These are phyloP conservation scores for Phragmatobia fuliginosa DNA, from an alignment of 2,888 invertebrate species.

Conservation along the genomic window DNA sequence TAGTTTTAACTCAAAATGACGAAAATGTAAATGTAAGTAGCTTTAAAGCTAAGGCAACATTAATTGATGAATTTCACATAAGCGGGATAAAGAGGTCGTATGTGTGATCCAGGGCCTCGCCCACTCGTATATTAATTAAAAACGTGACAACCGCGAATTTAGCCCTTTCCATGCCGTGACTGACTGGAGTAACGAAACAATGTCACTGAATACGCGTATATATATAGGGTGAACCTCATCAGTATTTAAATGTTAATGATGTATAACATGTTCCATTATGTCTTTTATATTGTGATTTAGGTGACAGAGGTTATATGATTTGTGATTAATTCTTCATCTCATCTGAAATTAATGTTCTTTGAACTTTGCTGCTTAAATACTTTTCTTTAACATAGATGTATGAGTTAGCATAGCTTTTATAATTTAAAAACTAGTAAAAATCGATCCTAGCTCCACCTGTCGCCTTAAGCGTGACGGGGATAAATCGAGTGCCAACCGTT, in stretches of 20 bases:
- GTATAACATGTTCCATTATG: conserved; percentile 33
- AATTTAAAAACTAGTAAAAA: conserved; percentile 15
- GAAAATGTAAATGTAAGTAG: conserved; percentile 56
- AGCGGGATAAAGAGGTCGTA: conserved; percentile 57
- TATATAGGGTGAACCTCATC: conserved; percentile 47
- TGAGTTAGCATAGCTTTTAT: not conserved
- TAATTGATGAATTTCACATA: conserved; percentile 77
- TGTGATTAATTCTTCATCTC: not conserved
- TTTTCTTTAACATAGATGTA: not conserved
- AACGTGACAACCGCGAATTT: conserved; percentile 79
- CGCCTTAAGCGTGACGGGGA: conserved; percentile 27
- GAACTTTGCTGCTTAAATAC: not conserved
- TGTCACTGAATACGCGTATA: conserved; percentile 44
- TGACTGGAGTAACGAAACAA: conserved; percentile 57
- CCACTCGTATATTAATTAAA: conserved; percentile 82
- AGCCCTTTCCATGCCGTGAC: conserved; percentile 73
- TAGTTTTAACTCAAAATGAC: conserved; percentile 35
- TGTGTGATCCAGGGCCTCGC: conserved; percentile 65
- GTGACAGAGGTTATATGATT: not conserved
- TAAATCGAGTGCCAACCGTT: conserved; percentile 32
- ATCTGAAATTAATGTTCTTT: not conserved
- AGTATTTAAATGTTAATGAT: conserved; percentile 61
- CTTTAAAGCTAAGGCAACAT: conserved; percentile 50
- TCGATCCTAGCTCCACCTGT: conserved; percentile 23
- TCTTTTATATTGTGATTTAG: conserved; percentile 14